phyloP scores from a whole-genome alignment of 2,113 vertebrate genomes.

The Triplophysa siluroides region DNA sequence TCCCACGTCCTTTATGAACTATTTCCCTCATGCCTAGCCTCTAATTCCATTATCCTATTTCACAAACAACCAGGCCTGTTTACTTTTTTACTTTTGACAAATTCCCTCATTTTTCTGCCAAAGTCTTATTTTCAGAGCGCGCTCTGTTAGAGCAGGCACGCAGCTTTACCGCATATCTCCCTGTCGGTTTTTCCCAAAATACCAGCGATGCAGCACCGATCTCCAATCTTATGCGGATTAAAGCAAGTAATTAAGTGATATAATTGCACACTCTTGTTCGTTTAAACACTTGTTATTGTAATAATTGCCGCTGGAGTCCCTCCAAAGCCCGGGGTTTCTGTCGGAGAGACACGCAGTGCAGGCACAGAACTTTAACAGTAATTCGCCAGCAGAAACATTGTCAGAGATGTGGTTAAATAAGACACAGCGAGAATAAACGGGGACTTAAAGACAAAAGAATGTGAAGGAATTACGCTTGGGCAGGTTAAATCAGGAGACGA shows the following conservation, averaged over 20 bases:
- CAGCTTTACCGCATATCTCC: background rate
- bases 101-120: slow-evolving; percentile 25
- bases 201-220: slow-evolving; percentile 31
- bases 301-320: slow-evolving; percentile 57
- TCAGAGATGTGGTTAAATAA: background rate
- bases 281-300: slow-evolving; percentile 59
- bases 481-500: background rate
- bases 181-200: slow-evolving; percentile 32
- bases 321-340: slow-evolving; percentile 45
- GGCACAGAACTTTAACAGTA: slow-evolving; percentile 24
- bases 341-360: background rate
- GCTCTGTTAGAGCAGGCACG: background rate
- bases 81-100: slow-evolving; percentile 25
- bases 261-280: slow-evolving; percentile 57
- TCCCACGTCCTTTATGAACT: background rate
- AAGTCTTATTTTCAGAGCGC: slow-evolving; percentile 22
- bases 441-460: background rate
- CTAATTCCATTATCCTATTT: slow-evolving; percentile 37
- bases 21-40: background rate
- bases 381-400: slow-evolving; percentile 10
- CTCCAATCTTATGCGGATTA: slow-evolving; percentile 55
- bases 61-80: slow-evolving; percentile 31
- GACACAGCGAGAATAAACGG: background rate
- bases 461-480: background rate
- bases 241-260: slow-evolving; percentile 57